phyloP scores from a whole-genome alignment of 2,797 vertebrate genomes.

The Oreonectes daqikongensis region DNA sequence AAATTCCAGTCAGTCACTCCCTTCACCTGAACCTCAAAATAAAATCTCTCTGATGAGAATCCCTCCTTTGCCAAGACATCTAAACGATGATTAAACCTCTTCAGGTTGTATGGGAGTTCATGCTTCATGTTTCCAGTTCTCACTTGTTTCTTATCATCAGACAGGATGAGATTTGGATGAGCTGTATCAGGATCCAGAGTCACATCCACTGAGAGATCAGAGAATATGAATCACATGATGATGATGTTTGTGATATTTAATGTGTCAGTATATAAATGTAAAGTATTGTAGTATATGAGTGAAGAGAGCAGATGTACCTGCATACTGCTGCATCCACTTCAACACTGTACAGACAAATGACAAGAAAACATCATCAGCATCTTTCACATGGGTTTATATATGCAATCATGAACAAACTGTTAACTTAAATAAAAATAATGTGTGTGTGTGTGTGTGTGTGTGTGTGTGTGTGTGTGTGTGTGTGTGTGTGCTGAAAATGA shows the following conservation, averaged over 20 bases:
- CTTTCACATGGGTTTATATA: no score
- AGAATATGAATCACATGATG: background rate
- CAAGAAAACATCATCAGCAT: no score
- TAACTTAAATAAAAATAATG: no score
- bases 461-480: no score
- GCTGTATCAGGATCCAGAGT: constrained; percentile 54
- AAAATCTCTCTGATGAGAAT: constrained; percentile 52
- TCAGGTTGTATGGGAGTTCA: constrained; percentile 26
- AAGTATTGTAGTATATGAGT: no score
- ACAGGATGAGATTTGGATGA: constrained; percentile 35
- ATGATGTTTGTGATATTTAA: background rate
- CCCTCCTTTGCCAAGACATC: constrained; percentile 39
- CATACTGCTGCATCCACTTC: background rate
- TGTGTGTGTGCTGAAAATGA: no score
- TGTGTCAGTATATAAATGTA: background rate
- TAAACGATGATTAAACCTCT: constrained; percentile 31
- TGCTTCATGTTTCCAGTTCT: background rate
- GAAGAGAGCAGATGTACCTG: background rate
- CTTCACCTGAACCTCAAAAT: constrained; percentile 46
- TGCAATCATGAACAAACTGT: no score
- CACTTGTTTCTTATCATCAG: constrained; percentile 44
- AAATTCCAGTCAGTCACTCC: constrained; percentile 33
- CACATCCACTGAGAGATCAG: constrained; percentile 39
- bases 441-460: no score
- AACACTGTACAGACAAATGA: background rate